Conservation (phyloP, 1,140 invertebrate species). For the Oreohelix idahoensis region DNA sequence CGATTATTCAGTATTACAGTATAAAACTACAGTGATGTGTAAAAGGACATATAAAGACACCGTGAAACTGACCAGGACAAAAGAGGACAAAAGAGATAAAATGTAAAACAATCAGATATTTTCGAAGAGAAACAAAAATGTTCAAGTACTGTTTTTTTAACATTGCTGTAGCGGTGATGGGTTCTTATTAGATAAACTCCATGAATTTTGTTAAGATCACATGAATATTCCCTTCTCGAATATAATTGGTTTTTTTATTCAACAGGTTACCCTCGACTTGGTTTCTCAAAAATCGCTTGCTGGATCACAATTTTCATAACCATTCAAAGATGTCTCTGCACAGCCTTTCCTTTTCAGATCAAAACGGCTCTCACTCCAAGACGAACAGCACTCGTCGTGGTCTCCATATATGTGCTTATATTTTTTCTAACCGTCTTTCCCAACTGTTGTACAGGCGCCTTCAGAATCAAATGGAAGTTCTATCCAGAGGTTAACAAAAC, state of each 20-base stretch:
- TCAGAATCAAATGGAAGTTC: background rate
- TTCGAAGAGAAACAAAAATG: too few relatives aligned
- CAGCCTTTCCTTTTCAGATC: background rate
- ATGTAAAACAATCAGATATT: too few relatives aligned
- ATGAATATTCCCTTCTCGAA: background rate
- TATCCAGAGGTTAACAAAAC: background rate
- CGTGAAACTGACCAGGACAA: too few relatives aligned
- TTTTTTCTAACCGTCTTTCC: background rate
- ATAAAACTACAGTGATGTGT: too few relatives aligned
- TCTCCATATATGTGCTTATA: background rate
- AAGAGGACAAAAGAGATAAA: too few relatives aligned
- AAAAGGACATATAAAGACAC: too few relatives aligned
- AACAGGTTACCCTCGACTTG: background rate
- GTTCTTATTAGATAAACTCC: too few relatives aligned
- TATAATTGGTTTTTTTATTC: background rate
- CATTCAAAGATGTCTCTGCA: slow-evolving; percentile 1
- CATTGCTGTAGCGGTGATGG: too few relatives aligned
- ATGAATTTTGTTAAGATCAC: too few relatives aligned
- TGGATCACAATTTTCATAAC: slow-evolving; percentile 1
- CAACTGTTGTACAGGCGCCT: background rate
- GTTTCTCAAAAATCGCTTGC: background rate
- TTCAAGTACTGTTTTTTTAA: too few relatives aligned
- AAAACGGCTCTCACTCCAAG: background rate
- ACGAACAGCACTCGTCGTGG: background rate
- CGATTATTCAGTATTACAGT: too few relatives aligned